phyloP scores from a whole-genome alignment of 2,797 vertebrate genomes.

The Ambastaia sidthimunki region DNA sequence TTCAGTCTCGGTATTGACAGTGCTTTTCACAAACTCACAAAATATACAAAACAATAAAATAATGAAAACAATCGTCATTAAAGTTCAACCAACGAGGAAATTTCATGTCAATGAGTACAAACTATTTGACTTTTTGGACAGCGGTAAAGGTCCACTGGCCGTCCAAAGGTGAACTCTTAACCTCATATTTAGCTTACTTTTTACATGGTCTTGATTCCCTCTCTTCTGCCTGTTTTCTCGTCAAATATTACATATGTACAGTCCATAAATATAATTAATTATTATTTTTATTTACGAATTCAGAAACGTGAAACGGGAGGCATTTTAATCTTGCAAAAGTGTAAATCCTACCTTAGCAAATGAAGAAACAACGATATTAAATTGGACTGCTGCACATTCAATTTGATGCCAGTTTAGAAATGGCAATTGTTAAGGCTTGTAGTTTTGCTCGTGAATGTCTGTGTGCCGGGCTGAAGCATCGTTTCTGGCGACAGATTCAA shows the following conservation, averaged over 20 bases:
- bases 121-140: constrained; percentile 67
- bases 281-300: constrained; percentile 56
- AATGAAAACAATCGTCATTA: constrained; percentile 73
- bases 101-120: constrained; percentile 62
- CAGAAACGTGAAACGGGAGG: constrained; percentile 54
- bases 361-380: constrained; percentile 70
- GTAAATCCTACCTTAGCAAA: constrained; percentile 86
- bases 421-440: constrained; percentile 89
- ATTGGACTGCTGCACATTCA: constrained; percentile 59
- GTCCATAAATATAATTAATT: constrained; percentile 81
- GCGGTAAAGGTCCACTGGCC: constrained; percentile 62
- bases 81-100: constrained; percentile 66
- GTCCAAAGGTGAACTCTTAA: constrained; percentile 60
- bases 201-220: constrained; percentile 39
- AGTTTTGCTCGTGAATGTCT: constrained; percentile 88
- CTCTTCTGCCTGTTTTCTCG: constrained; percentile 44
- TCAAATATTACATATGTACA: constrained; percentile 80
- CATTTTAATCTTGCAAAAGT: constrained; percentile 71
- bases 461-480: constrained; percentile 78
- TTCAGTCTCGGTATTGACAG: constrained; percentile 79
- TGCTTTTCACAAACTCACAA: constrained; percentile 77
- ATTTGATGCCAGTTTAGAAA: constrained; percentile 76
- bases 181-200: constrained; percentile 51
- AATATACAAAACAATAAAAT: constrained; percentile 74
- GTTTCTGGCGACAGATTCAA: constrained; percentile 88